A percentile compares a stretch with the other conserved stretches of the same genome.
Conservation (phyloP, 2,888 invertebrate species). For the Coelinius sp. region DNA sequence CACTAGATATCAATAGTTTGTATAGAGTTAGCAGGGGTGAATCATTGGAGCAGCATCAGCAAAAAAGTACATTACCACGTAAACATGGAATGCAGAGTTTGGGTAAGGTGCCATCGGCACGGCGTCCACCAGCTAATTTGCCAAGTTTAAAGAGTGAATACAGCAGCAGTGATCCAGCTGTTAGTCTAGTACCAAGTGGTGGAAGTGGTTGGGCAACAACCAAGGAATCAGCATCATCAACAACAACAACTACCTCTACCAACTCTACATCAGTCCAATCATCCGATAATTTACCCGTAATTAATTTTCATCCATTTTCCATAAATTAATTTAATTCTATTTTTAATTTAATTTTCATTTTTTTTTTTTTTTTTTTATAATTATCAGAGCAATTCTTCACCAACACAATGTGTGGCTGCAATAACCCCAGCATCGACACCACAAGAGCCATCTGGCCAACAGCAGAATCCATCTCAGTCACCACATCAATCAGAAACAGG, state of each 20-base stretch:
- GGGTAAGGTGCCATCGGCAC: constrained; percentile 98
- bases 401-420: constrained; percentile 66
- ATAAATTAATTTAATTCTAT: not conserved
- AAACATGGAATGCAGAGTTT: constrained; percentile 99
- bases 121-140: constrained; percentile 98
- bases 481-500: constrained; percentile 63
- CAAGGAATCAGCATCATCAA: constrained; percentile 72
- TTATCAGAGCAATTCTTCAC: constrained; percentile 63
- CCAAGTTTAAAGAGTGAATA: constrained; percentile 99
- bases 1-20: constrained; percentile 98
- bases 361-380: constrained; percentile 34
- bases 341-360: not conserved
- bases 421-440: constrained; percentile 58
- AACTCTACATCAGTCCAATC: constrained; percentile 62
- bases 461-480: constrained; percentile 61
- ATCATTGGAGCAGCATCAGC: constrained; percentile 88
- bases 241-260: constrained; percentile 66
- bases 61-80: constrained; percentile 90
- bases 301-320: constrained; percentile 1
- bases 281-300: constrained; percentile 64
- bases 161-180: constrained; percentile 83
- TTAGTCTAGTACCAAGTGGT: constrained; percentile 84
- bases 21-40: constrained; percentile 91
- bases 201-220: constrained; percentile 85
- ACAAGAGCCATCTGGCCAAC: constrained; percentile 63